Percentiles rank a stretch among this genome's conserved stretches.
Conservation (phyloP, 2,888 invertebrate genomes). For the Phasia obesa region DNA sequence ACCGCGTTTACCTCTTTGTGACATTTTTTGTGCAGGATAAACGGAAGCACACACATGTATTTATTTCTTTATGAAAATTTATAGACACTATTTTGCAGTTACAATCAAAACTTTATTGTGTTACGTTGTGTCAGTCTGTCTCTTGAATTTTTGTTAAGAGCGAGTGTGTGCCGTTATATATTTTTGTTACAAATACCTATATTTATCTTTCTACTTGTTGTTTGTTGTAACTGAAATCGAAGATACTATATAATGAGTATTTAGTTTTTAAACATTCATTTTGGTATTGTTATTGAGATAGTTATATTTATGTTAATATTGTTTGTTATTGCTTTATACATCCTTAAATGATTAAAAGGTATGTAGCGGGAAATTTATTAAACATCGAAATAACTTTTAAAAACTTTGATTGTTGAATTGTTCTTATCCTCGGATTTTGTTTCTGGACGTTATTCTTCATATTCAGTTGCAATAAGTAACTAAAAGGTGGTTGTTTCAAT, state of each 20-base stretch:
- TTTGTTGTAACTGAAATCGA: conserved; percentile 33
- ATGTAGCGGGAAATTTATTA: conserved; percentile 16
- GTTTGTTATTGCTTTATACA: conserved; percentile 5
- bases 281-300: conserved; percentile 8
- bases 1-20: conserved; percentile 90
- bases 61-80: conserved; percentile 61
- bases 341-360: conserved; percentile 2
- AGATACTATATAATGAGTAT: conserved; percentile 40
- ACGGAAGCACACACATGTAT: conserved; percentile 69
- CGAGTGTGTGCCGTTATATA: neutral
- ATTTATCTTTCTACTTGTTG: conserved; percentile 44
- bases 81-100: conserved; percentile 52
- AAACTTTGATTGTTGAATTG: conserved; percentile 37
- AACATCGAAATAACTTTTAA: conserved; percentile 12
- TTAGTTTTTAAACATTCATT: conserved; percentile 25
- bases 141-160: neutral
- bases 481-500: conserved; percentile 67
- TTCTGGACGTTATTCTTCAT: conserved; percentile 50
- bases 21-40: conserved; percentile 84
- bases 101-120: conserved; percentile 15
- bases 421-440: conserved; percentile 36
- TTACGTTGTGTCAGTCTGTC: neutral
- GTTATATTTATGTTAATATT: conserved; percentile 7
- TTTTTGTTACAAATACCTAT: neutral
- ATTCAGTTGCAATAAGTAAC: conserved; percentile 54